Base-by-base conservation (phyloP, 2,888 invertebrate genomes). In the Cryptus armator region DNA sequence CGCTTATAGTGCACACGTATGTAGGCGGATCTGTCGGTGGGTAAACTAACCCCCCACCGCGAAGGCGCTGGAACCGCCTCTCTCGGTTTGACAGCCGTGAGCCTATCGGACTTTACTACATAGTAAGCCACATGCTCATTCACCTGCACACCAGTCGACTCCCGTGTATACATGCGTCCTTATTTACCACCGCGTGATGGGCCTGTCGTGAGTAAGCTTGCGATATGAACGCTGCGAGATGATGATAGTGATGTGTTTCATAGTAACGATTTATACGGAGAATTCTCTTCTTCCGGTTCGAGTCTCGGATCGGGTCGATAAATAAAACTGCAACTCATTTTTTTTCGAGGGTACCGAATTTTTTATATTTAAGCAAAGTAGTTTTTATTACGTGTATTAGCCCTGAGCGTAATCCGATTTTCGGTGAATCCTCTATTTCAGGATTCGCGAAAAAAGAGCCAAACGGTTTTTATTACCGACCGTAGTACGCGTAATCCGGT, bases 71-170 rank as follows among this genome's bases (percentile, higher is more conserved):
- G 68, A 53, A 76, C 81, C 81, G 84, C 74, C 84, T 77, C 77
- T 77, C 77, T 24, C 67, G 53, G 76, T 66, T 48, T 84, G 84
- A 84, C 84, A 81, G 84, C 51, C 66, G 72, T 59, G 72, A 44
- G 72, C 43, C 44, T 56, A 44, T 24, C 59, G 37, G 43, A 16
- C 24, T 12, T 59, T 59, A 59, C 59, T 59, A 59, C 29, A 59
- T 14, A 14, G 59, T 29, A 7, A 24, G 32, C 59, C 59, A 72
- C 72, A 59, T 44, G 59, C 56, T 72, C 37, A 37, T 66, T 66
- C 37, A 37, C n/a, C 1, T 16, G 43, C 59, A 72, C 56, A 56
- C 59, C 14, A 14, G n/a, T 1, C 0, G 10, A 44, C 56, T 44
- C 56, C n/a, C 44, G 6, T 0, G n/a, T 16, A 10, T 14, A 59